Conservation (phyloP, 1,140 invertebrate genomes). For the Brachionus rotundiformis region DNA sequence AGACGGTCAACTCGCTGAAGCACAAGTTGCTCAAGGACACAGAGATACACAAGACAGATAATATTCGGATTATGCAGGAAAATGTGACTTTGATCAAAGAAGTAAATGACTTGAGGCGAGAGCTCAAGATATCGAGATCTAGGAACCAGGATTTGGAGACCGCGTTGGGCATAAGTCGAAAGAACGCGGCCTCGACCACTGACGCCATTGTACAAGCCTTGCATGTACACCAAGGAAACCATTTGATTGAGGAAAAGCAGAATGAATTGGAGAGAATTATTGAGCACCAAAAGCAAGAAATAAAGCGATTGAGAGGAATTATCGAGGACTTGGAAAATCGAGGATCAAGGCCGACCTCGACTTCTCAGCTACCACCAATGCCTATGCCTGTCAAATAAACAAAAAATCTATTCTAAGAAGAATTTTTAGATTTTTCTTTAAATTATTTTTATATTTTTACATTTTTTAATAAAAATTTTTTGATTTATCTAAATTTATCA, state of each 20-base stretch:
- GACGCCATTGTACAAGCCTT: conserved; percentile 50
- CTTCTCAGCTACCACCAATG: conserved; percentile 46
- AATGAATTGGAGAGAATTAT: conserved; percentile 54
- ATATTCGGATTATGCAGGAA: conserved; percentile 68
- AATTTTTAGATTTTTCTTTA: conserved; percentile 4
- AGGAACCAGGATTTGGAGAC: conserved; percentile 73
- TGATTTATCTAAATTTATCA: neutral
- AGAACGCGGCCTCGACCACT: conserved; percentile 44
- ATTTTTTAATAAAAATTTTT: conserved; percentile 1
- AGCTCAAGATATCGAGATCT: conserved; percentile 70
- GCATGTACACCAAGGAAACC: conserved; percentile 45
- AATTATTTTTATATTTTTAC: neutral
- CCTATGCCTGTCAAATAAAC: conserved; percentile 45
- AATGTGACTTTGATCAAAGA: conserved; percentile 75
- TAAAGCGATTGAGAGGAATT: conserved; percentile 57
- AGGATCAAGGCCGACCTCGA: conserved; percentile 35
- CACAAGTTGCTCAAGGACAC: conserved; percentile 66
- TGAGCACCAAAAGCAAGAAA: conserved; percentile 62
- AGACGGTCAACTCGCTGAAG: conserved; percentile 51
- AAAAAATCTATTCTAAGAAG: neutral
- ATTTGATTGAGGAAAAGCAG: conserved; percentile 48
- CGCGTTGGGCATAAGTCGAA: conserved; percentile 69
- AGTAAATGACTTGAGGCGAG: conserved; percentile 72
- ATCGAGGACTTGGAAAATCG: conserved; percentile 44
- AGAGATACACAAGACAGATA: conserved; percentile 64